Evolutionary conservation across 2,888 invertebrate species (phyloP).

Genomic region (Noctua fimbriata): DNA sequence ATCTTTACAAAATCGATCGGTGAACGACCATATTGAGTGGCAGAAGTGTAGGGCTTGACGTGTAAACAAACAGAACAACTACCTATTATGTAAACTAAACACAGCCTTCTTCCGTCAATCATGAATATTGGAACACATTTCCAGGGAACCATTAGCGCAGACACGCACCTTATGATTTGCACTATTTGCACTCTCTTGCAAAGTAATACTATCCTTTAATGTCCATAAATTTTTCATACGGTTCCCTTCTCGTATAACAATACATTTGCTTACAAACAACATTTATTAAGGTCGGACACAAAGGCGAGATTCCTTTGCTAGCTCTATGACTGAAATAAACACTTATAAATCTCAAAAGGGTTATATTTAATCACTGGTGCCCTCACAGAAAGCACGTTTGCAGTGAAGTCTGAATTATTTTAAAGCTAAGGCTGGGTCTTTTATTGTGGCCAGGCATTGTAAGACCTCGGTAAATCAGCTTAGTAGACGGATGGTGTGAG

Average conservation of each 20-base stretch:
- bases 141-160: slow-evolving; percentile 27
- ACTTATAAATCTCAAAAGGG: slow-evolving; percentile 87
- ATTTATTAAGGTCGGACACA: slow-evolving; percentile 83
- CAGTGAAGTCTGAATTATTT: slow-evolving; percentile 86
- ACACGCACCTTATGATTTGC: slow-evolving; percentile 63
- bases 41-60: slow-evolving; percentile 15
- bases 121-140: slow-evolving; percentile 51
- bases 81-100: slow-evolving; percentile 33
- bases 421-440: slow-evolving; percentile 83
- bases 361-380: slow-evolving; percentile 88
- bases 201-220: slow-evolving; percentile 70
- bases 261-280: slow-evolving; percentile 83
- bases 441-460: slow-evolving; percentile 83
- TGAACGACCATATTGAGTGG: slow-evolving; percentile 18
- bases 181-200: slow-evolving; percentile 68
- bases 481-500: slow-evolving; percentile 83
- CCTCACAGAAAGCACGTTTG: slow-evolving; percentile 85
- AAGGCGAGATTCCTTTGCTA: slow-evolving; percentile 72
- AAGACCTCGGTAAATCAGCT: slow-evolving; percentile 87
- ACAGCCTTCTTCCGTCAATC: slow-evolving; percentile 49
- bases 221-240: slow-evolving; percentile 80
- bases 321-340: slow-evolving; percentile 82
- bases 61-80: slow-evolving; percentile 27
- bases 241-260: slow-evolving; percentile 80
- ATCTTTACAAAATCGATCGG: slow-evolving; percentile 34